Conservation (phyloP, 2,888 invertebrate species). For the Myopa testacea region DNA sequence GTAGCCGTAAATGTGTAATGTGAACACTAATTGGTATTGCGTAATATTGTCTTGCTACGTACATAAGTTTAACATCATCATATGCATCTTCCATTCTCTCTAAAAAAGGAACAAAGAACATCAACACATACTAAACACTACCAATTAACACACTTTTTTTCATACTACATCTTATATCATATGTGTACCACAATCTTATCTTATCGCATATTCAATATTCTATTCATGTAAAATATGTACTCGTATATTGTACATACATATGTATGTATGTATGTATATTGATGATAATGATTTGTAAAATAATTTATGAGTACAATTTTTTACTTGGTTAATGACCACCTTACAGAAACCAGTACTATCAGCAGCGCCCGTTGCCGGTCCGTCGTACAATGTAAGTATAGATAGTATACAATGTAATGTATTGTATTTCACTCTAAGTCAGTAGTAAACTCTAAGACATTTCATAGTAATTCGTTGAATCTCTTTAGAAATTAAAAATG, state of each 20-base stretch:
- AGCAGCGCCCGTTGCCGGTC: conserved; percentile 66
- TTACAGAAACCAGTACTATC: conserved; percentile 62
- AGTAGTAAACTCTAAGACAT: too few species aligned
- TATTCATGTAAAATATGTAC: too few species aligned
- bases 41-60: background rate
- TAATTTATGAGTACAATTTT: background rate
- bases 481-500: too few species aligned
- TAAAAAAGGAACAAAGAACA: too few species aligned
- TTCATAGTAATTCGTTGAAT: too few species aligned
- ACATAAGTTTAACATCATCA: background rate
- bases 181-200: too few species aligned
- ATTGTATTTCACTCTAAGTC: too few species aligned
- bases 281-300: background rate
- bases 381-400: conserved; percentile 68
- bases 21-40: background rate
- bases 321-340: background rate
- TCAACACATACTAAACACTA: too few species aligned
- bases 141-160: too few species aligned
- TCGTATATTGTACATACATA: background rate
- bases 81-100: background rate
- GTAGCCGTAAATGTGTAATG: background rate
- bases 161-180: too few species aligned
- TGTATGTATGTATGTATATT: background rate
- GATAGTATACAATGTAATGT: too few species aligned
- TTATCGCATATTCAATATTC: too few species aligned